Evolutionary conservation across 2,113 vertebrate species (phyloP).

Genomic region (Phyllostomus discolor): DNA sequence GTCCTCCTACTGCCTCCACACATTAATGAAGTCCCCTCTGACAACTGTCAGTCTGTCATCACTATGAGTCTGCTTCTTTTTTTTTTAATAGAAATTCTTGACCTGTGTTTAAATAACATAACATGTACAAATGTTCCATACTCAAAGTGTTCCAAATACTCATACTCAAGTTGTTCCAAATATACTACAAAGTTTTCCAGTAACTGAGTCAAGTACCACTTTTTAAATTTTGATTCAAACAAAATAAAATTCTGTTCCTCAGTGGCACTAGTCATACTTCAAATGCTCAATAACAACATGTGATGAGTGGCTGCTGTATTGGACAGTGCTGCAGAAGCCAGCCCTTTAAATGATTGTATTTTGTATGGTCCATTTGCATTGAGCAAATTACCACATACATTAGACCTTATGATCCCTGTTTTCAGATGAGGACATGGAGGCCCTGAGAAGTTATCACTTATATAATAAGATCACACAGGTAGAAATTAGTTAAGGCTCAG

Average conservation of each 20-base stretch:
- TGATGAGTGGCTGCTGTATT: not conserved
- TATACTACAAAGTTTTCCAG: constrained; percentile 32
- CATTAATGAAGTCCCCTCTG: no score
- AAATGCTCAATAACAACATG: not conserved
- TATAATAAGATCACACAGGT: not conserved
- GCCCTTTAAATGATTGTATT: not conserved
- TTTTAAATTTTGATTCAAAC: constrained; percentile 32
- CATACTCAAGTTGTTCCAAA: not conserved
- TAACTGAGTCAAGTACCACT: not conserved
- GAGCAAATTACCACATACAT: constrained; percentile 3
- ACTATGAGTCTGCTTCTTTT: no score
- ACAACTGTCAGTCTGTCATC: no score
- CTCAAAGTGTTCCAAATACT: not conserved
- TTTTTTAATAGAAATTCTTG: constrained; percentile 36
- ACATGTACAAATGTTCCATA: not conserved
- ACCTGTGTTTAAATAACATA: constrained; percentile 1
- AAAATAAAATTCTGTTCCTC: not conserved
- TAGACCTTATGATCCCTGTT: not conserved
- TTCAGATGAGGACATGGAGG: not conserved
- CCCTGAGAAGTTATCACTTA: not conserved
- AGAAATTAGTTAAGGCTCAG: constrained; percentile 15
- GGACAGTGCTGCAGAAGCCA: not conserved
- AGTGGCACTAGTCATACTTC: not conserved
- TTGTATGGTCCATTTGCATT: not conserved
- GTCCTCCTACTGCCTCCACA: no score